A percentile compares a stretch with the other conserved stretches of the same genome.
Conservation (phyloP, 2,888 invertebrate genomes). For the Abrostola triplasia region DNA sequence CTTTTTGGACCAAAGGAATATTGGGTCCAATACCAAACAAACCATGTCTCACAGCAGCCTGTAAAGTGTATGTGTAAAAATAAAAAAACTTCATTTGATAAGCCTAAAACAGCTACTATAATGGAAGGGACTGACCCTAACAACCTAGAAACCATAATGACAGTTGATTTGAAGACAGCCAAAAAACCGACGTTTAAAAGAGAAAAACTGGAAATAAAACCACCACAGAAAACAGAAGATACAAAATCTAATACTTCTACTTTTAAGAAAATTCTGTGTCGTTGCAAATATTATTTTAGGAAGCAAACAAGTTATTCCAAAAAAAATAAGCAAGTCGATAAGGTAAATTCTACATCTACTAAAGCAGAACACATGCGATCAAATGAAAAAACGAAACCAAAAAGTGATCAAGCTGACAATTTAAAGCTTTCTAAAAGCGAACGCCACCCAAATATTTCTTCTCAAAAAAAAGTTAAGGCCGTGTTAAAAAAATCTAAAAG, state of each 20-base stretch:
- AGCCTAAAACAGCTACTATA: slow-evolving; percentile 26
- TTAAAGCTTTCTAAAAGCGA: slow-evolving; percentile 51
- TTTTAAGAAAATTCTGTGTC: slow-evolving; percentile 10
- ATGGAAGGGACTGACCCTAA: background rate
- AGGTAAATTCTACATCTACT: background rate
- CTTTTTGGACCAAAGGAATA: slow-evolving; percentile 45
- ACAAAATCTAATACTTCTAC: background rate
- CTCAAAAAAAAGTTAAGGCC: slow-evolving; percentile 4
- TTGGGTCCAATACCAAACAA: slow-evolving; percentile 47
- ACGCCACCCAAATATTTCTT: slow-evolving; percentile 20
- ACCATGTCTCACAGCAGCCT: slow-evolving; percentile 4
- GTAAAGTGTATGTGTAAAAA: background rate
- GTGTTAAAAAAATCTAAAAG: slow-evolving; percentile 41
- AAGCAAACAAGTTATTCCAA: slow-evolving; percentile 10
- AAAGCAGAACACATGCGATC: background rate
- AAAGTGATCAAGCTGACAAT: slow-evolving; percentile 8
- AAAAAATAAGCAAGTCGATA: background rate
- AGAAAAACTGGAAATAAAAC: no score
- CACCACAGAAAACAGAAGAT: background rate
- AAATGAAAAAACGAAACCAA: background rate
- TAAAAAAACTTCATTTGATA: slow-evolving; percentile 2
- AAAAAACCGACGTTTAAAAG: background rate
- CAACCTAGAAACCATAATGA: slow-evolving; percentile 16
- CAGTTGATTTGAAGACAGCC: background rate
- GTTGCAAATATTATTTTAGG: slow-evolving; percentile 25